phyloP scores from a whole-genome alignment of 1,140 invertebrate genomes.

The Aphelenchoides avenae region DNA sequence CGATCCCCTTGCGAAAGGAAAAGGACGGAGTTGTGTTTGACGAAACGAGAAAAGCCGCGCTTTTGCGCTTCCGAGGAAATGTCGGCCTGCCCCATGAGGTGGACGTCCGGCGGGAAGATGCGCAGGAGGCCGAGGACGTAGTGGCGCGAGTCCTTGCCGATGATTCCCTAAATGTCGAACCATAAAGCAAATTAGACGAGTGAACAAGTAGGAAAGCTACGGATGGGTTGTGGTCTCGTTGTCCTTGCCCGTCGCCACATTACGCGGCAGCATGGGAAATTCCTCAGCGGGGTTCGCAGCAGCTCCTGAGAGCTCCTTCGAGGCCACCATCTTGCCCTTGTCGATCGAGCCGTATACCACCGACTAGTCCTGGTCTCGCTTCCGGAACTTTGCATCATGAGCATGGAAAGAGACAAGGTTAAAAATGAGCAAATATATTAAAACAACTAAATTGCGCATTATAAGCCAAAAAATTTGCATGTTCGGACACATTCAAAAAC shows the following conservation, averaged over 20 bases:
- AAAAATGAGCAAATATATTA: too few relatives aligned
- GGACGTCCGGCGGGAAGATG: constrained; percentile 96
- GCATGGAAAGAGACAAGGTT: too few relatives aligned
- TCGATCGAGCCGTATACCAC: constrained; percentile 99
- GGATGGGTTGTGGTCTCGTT: constrained; percentile 73
- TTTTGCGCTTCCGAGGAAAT: constrained; percentile 59
- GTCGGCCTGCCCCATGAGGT: constrained; percentile 74
- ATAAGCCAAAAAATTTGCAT: too few relatives aligned
- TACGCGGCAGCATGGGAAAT: constrained; percentile 89
- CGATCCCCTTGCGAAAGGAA: constrained; percentile 87
- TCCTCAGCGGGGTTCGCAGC: constrained; percentile 84
- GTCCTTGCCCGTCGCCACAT: constrained; percentile 75
- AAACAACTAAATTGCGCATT: too few relatives aligned
- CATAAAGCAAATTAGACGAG: background rate
- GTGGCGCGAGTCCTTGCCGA: constrained; percentile 94
- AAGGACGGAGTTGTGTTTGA: constrained; percentile 92
- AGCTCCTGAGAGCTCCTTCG: constrained; percentile 78
- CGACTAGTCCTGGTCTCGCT: constrained; percentile 96
- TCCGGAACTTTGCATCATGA: constrained; percentile 95
- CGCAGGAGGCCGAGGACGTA: constrained; percentile 92
- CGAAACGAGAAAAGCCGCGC: constrained; percentile 76
- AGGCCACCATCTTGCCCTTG: constrained; percentile 70
- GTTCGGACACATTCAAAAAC: constrained; percentile 42
- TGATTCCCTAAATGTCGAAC: constrained; percentile 71
- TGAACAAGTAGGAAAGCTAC: background rate